Evolutionary conservation across 2,888 invertebrate genomes (phyloP).

Genomic region (Cerceris ruficornis): DNA sequence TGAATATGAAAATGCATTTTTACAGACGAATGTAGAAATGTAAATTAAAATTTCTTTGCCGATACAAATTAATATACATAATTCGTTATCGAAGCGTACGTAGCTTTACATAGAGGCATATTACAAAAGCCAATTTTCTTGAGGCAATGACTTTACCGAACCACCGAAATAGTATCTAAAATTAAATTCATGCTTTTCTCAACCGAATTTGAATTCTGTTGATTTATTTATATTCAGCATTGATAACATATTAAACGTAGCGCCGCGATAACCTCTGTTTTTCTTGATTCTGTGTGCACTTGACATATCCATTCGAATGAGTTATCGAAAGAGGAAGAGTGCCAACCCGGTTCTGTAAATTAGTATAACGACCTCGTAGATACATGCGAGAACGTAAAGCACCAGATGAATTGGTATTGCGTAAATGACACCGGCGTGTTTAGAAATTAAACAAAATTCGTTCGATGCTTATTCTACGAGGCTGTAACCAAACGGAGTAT

Average conservation of each 20-base stretch:
- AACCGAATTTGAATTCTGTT: no score
- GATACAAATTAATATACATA: no score
- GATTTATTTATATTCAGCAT: neutral
- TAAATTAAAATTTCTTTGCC: no score
- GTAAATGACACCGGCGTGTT: neutral
- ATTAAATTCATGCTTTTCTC: no score
- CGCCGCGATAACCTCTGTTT: neutral
- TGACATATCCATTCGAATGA: neutral
- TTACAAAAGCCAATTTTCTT: no score
- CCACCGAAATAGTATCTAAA: no score
- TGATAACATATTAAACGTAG: neutral
- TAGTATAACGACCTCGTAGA: slow-evolving; percentile 1
- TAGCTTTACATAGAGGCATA: no score
- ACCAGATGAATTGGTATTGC: neutral
- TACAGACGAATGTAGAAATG: no score
- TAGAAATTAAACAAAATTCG: neutral
- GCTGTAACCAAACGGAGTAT: no score
- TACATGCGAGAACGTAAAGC: slow-evolving; percentile 2
- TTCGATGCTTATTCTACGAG: neutral
- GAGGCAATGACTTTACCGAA: no score
- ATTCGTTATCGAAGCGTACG: no score
- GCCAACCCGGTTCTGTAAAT: neutral
- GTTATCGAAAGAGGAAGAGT: neutral
- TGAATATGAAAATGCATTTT: neutral
- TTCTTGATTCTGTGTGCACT: neutral